Evolutionary conservation across 2,888 invertebrate species (phyloP).

Genomic region (Andrena flavipes): DNA sequence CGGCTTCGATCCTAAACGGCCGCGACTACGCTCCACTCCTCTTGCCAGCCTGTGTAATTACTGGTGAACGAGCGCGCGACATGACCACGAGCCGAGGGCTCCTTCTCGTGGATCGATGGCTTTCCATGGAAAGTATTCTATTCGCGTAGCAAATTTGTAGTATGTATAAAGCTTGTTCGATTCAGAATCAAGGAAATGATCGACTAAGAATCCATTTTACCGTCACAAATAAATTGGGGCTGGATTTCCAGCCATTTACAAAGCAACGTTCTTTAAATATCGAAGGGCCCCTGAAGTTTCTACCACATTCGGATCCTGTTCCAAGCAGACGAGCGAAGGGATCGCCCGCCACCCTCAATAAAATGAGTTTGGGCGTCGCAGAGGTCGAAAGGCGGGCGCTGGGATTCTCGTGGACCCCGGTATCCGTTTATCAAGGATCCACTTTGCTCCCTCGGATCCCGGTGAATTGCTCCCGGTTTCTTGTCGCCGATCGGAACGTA

Average conservation of each 20-base stretch:
- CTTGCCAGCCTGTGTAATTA: conserved; percentile 40
- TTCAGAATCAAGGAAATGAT: too few relatives aligned
- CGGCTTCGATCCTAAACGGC: conserved; percentile 61
- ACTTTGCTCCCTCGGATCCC: conserved; percentile 60
- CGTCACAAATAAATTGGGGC: background rate
- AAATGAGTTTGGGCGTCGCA: conserved; percentile 13
- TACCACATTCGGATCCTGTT: conserved; percentile 1
- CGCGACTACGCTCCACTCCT: conserved; percentile 21
- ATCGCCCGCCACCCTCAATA: conserved; percentile 33
- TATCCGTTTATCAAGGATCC: conserved; percentile 71
- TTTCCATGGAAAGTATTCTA: conserved; percentile 12
- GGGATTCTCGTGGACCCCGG: conserved; percentile 62
- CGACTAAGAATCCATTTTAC: background rate
- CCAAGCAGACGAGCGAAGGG: conserved; percentile 44
- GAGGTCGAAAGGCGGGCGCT: conserved; percentile 14
- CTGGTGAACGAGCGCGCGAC: conserved; percentile 52
- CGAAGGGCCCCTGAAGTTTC: conserved; percentile 11
- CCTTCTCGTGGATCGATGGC: conserved; percentile 9
- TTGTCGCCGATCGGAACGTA: conserved; percentile 74
- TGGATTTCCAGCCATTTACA: background rate
- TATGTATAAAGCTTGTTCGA: too few relatives aligned
- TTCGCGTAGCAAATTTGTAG: too few relatives aligned
- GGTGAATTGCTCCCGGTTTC: conserved; percentile 70
- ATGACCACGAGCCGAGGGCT: conserved; percentile 22
- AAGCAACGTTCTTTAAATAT: background rate